Conservation (phyloP, 1,140 invertebrate species). For the Hirudo medicinalis region DNA sequence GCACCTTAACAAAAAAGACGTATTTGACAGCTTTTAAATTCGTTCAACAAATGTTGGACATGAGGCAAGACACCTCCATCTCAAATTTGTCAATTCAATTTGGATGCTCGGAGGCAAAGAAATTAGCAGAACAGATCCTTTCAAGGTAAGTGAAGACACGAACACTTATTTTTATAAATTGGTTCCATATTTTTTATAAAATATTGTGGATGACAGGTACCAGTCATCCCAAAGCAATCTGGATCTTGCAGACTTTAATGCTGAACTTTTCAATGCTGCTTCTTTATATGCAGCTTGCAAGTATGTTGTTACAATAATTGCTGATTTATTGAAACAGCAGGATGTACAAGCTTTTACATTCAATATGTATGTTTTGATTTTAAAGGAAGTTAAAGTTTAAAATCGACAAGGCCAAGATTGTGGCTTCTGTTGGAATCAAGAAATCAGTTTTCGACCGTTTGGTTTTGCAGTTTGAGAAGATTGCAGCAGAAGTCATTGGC, state of each 20-base stretch:
- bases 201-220: not conserved
- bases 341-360: not conserved
- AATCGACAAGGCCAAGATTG: not conserved
- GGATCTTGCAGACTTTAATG: not conserved
- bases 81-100: slow-evolving; percentile 5
- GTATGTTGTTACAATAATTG: not conserved
- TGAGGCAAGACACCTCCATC: slow-evolving; percentile 7
- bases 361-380: not conserved
- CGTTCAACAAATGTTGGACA: slow-evolving; percentile 6
- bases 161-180: not conserved
- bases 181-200: not conserved
- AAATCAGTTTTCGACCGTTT: not conserved
- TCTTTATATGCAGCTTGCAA: not conserved
- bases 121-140: not conserved
- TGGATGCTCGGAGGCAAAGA: not conserved
- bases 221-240: not conserved
- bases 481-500: not conserved
- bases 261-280: slow-evolving; percentile 4
- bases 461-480: not conserved
- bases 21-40: not conserved
- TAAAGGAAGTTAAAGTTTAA: slow-evolving; percentile 9
- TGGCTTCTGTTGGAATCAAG: not conserved
- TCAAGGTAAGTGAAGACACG: not conserved
- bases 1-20: not conserved
- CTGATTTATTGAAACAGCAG: not conserved